Conservation (phyloP, 1,140 invertebrate species). For the Calosoma granatense region DNA sequence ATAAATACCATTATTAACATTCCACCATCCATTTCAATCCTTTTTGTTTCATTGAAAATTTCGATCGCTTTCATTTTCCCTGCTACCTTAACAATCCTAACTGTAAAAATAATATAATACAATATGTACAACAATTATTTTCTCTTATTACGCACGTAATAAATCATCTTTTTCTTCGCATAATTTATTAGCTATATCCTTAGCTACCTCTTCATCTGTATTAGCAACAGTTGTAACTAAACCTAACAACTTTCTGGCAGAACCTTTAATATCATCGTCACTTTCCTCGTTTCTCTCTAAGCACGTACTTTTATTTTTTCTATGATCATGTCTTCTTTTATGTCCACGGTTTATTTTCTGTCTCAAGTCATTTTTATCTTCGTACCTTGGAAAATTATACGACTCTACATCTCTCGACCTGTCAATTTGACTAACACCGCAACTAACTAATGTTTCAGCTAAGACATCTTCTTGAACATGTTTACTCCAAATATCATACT, state of each 20-base stretch:
- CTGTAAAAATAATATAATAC: slow-evolving; percentile 38
- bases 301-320: slow-evolving; percentile 46
- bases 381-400: slow-evolving; percentile 40
- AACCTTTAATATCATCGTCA: slow-evolving; percentile 39
- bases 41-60: slow-evolving; percentile 66
- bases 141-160: slow-evolving; percentile 52
- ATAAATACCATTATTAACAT: slow-evolving; percentile 62
- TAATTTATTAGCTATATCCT: slow-evolving; percentile 59
- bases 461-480: slow-evolving; percentile 50
- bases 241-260: slow-evolving; percentile 41
- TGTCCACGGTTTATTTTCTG: slow-evolving; percentile 33
- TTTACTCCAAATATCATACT: slow-evolving; percentile 52
- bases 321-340: slow-evolving; percentile 50
- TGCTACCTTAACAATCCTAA: slow-evolving; percentile 55
- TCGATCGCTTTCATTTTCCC: slow-evolving; percentile 65
- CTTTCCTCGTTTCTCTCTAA: slow-evolving; percentile 41
- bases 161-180: slow-evolving; percentile 59
- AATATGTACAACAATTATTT: slow-evolving; percentile 12
- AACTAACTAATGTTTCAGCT: slow-evolving; percentile 47
- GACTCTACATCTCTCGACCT: slow-evolving; percentile 47
- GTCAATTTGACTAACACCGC: slow-evolving; percentile 43
- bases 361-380: slow-evolving; percentile 36
- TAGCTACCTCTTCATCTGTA: slow-evolving; percentile 46
- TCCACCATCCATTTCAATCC: slow-evolving; percentile 69
- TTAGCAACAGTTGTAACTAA: slow-evolving; percentile 39